phyloP scores from a whole-genome alignment of 2,113 vertebrate genomes.

The Brevimyrus niger region DNA sequence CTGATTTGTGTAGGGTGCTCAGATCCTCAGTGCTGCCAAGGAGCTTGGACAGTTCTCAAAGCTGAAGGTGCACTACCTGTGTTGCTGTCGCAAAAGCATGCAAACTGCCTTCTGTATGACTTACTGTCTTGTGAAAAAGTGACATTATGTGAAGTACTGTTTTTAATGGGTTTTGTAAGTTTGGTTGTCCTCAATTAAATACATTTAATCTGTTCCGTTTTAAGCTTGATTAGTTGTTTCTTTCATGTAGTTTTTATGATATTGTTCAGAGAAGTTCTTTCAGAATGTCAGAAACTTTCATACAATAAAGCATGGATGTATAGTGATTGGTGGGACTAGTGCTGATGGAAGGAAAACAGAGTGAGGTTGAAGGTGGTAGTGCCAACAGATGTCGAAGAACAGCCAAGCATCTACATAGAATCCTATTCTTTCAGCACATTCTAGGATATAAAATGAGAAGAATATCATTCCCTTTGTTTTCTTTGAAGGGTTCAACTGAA shows the following conservation, averaged over 20 bases:
- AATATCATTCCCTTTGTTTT: neutral
- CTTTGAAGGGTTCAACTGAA: constrained; percentile 75
- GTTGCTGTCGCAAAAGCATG: neutral
- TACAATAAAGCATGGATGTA: neutral
- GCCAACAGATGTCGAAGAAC: neutral
- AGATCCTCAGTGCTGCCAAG: constrained; percentile 91
- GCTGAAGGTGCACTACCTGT: constrained; percentile 74
- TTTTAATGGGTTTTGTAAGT: neutral
- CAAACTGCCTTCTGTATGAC: neutral
- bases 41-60: constrained; percentile 86
- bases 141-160: neutral
- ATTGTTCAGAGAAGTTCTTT: neutral
- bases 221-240: neutral
- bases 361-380: neutral
- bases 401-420: neutral
- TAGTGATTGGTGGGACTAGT: neutral
- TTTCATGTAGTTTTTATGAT: neutral
- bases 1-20: constrained; percentile 69
- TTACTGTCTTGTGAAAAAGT: neutral
- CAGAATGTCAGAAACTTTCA: neutral
- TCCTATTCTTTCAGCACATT: neutral
- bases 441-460: neutral
- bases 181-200: neutral
- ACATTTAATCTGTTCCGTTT: neutral
- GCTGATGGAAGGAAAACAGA: neutral